Evolutionary conservation across 2,888 invertebrate species (phyloP).

Genomic region (Hyalella azteca): DNA sequence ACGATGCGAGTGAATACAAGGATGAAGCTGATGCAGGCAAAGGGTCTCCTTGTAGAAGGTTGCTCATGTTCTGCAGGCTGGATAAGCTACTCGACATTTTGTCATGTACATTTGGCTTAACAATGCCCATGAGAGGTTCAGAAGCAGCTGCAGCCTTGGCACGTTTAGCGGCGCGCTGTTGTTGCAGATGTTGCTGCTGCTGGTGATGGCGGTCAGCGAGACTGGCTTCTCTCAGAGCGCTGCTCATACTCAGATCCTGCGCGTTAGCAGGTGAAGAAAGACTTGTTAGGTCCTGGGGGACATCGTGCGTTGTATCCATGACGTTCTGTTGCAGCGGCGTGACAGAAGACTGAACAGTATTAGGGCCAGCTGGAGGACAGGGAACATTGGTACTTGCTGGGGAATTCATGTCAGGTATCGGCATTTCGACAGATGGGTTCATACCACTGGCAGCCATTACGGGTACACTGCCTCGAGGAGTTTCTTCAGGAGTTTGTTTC

Average conservation of each 20-base stretch:
- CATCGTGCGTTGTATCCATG: neutral
- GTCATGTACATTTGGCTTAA: conserved; percentile 51
- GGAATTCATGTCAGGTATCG: neutral
- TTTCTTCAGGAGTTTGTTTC: neutral
- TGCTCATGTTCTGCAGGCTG: conserved; percentile 52
- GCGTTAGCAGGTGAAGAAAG: neutral
- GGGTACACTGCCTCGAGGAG: neutral
- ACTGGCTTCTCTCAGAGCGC: neutral
- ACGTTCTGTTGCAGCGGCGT: neutral
- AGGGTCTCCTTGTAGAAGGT: conserved; percentile 44
- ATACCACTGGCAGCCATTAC: neutral
- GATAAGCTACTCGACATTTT: conserved; percentile 44
- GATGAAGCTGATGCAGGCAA: conserved; percentile 22
- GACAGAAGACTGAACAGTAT: neutral
- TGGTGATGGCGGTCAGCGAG: conserved; percentile 2
- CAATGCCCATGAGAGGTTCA: conserved; percentile 50
- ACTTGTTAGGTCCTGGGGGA: conserved; percentile 1
- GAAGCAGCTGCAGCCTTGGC: conserved; percentile 15
- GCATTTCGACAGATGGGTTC: neutral
- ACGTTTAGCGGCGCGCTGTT: neutral
- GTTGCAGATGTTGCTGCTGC: conserved; percentile 7
- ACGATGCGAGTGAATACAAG: neutral
- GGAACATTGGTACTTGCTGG: neutral
- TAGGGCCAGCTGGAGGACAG: neutral
- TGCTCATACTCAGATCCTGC: neutral